These are phyloP conservation scores for Megaptera novaeangliae DNA, from an alignment of 2,113 vertebrate species.

Conservation along the genomic window DNA sequence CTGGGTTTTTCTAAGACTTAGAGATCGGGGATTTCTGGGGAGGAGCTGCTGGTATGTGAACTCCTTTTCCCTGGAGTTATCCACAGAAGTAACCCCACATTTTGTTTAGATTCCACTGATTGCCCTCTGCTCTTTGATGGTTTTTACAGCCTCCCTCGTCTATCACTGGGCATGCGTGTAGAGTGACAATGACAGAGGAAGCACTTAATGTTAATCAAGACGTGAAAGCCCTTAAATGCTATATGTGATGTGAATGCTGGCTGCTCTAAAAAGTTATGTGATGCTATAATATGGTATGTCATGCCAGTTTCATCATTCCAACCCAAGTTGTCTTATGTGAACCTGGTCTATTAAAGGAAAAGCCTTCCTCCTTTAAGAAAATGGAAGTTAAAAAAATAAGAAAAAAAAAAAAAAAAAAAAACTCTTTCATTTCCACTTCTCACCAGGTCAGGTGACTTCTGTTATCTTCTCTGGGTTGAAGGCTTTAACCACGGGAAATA, in stretches of 20 bases:
- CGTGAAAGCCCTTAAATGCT: background rate
- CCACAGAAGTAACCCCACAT: background rate
- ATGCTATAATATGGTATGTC: background rate
- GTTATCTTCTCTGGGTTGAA: background rate
- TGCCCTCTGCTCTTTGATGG: background rate
- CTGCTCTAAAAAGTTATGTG: background rate
- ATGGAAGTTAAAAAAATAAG: background rate
- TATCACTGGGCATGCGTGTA: background rate
- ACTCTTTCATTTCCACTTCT: background rate
- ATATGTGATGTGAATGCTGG: fast-evolving
- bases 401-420: no score
- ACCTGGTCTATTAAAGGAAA: background rate
- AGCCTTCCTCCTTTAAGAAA: background rate
- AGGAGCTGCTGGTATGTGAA: background rate
- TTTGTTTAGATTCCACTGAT: background rate
- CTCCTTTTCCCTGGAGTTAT: background rate
- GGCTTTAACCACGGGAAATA: constrained; percentile 17
- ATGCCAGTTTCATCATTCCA: background rate
- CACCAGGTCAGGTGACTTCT: background rate
- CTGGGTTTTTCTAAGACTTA: background rate
- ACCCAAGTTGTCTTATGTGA: background rate
- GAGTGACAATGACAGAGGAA: background rate
- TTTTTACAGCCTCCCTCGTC: background rate
- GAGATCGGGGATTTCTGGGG: background rate
- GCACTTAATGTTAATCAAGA: background rate